A percentile compares a stretch with the other conserved stretches of the same genome.
These are phyloP conservation scores for Brachycybe producta DNA, from an alignment of 2,888 invertebrate species.

Conservation along the genomic window DNA sequence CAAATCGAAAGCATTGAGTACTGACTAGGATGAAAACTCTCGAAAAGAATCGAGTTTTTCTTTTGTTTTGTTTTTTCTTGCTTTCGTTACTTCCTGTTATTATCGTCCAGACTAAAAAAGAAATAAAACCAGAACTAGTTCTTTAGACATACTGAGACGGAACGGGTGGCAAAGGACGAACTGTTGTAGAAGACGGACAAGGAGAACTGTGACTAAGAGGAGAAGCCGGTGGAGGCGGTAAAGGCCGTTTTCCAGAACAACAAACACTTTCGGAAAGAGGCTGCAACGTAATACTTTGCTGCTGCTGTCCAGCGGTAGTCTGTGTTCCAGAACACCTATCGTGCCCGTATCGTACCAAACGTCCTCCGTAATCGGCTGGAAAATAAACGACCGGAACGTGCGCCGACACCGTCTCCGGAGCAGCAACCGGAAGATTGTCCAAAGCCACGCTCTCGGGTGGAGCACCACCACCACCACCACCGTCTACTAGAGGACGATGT, in stretches of 20 bases:
- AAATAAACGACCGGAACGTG: background rate
- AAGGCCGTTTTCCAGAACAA: slow-evolving; percentile 7
- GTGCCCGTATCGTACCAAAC: background rate
- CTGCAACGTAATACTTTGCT: background rate
- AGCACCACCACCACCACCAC: background rate
- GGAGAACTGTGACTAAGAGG: slow-evolving; percentile 3
- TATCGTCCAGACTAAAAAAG: no score
- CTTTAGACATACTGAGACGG: slow-evolving; percentile 22
- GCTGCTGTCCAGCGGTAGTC: background rate
- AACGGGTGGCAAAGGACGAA: slow-evolving; percentile 20
- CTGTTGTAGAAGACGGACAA: background rate
- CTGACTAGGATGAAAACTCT: no score
- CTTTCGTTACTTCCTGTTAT: no score
- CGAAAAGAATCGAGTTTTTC: no score
- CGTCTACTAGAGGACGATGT: slow-evolving; percentile 6
- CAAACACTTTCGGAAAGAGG: slow-evolving; percentile 7
- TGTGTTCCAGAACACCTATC: background rate
- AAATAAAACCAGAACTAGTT: no score
- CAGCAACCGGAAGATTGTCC: background rate
- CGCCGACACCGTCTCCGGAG: slow-evolving; percentile 18
- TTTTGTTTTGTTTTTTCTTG: no score
- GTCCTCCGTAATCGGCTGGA: background rate
- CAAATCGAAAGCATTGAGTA: no score
- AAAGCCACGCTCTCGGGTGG: background rate
- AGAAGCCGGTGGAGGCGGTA: slow-evolving; percentile 9